A percentile compares a stretch with the other conserved stretches of the same genome.
These are phyloP conservation scores for Rhopalosiphum padi DNA, from an alignment of 1,140 invertebrate genomes.

Conservation along the genomic window DNA sequence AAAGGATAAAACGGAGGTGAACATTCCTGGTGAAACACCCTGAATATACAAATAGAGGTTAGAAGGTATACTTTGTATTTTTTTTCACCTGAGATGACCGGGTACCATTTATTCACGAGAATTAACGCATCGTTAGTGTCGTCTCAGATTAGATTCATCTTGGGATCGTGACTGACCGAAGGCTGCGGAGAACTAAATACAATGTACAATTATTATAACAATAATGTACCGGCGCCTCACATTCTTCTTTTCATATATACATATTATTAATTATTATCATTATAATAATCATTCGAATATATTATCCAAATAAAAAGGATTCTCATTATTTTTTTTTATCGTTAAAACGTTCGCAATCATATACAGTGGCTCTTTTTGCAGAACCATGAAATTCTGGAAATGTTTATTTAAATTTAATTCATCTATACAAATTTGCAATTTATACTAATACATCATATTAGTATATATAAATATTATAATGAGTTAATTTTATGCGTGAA, in stretches of 20 bases:
- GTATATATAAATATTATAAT: no score
- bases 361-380: background rate
- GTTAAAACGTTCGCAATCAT: background rate
- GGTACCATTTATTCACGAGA: background rate
- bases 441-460: no score
- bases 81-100: background rate
- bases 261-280: background rate
- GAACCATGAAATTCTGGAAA: background rate
- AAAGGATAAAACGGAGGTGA: background rate
- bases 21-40: background rate
- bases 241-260: background rate
- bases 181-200: background rate
- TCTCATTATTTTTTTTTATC: background rate
- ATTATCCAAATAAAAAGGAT: background rate
- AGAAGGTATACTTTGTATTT: background rate
- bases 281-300: background rate
- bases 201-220: background rate
- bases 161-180: background rate
- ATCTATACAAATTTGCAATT: no score
- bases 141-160: background rate
- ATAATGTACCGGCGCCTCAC: background rate
- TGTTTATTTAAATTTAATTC: background rate
- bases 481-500: no score
- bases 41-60: background rate
- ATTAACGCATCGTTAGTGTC: background rate